A percentile compares a stretch with the other conserved stretches of the same genome.
These are phyloP conservation scores for Drosophila limbata DNA, from an alignment of 2,888 invertebrate species.

Conservation along the genomic window DNA sequence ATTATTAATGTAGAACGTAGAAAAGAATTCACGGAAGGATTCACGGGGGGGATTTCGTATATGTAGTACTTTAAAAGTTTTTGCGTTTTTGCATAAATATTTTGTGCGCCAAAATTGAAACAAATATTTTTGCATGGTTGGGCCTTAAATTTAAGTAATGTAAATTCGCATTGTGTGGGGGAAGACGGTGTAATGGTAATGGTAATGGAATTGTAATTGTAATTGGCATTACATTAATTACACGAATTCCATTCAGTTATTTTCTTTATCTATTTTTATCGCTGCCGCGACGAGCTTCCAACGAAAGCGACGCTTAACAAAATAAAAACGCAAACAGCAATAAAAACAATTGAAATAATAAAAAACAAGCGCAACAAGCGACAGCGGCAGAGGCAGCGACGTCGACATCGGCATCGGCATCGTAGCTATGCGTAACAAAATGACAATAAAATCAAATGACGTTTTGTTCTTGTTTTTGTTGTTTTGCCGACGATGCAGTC, in stretches of 20 bases:
- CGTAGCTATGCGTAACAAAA: constrained; percentile 30
- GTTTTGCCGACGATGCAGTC: constrained; percentile 4
- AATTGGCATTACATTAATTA: constrained; percentile 17
- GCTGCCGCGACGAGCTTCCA: constrained; percentile 22
- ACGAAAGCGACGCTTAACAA: constrained; percentile 16
- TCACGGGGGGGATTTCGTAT: not conserved
- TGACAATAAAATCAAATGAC: constrained; percentile 37
- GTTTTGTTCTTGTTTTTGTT: constrained; percentile 15
- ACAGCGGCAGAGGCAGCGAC: not conserved
- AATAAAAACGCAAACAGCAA: constrained; percentile 7
- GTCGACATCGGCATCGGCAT: constrained; percentile 4
- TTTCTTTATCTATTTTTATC: constrained; percentile 18
- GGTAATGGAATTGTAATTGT: not conserved
- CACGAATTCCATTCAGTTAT: constrained; percentile 16
- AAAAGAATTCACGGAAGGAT: not conserved
- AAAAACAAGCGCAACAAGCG: constrained; percentile 49
- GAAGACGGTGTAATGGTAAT: not conserved
- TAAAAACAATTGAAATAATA: constrained; percentile 32
- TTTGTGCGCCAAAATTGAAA: not conserved
- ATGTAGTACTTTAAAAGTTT: not conserved
- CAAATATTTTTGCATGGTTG: not conserved
- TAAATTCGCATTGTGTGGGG: not conserved
- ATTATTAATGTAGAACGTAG: constrained; percentile 1
- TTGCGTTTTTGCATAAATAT: constrained; percentile 6
- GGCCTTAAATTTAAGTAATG: not conserved